Conservation (phyloP, 2,888 invertebrate genomes). For the Tanytarsus gracilentus region DNA sequence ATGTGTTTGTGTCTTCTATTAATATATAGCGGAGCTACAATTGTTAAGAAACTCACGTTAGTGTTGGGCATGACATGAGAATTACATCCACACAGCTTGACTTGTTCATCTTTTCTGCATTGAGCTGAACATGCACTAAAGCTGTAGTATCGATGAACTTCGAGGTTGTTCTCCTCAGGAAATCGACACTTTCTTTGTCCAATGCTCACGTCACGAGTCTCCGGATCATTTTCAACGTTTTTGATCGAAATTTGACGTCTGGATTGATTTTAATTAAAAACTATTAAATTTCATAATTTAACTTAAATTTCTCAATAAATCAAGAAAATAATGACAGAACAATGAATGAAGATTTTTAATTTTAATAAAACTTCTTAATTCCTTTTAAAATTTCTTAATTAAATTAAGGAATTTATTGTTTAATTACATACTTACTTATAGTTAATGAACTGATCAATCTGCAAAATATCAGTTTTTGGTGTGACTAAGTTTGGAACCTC, state of each 20-base stretch:
- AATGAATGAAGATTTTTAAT: background rate
- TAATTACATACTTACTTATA: no score
- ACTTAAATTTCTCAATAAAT: no score
- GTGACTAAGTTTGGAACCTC: slow-evolving; percentile 63
- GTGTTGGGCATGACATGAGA: slow-evolving; percentile 61
- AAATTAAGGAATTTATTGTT: slow-evolving; percentile 30
- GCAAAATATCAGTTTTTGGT: slow-evolving; percentile 51
- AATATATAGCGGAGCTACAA: no score
- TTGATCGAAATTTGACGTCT: slow-evolving; percentile 49
- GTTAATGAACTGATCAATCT: slow-evolving; percentile 50
- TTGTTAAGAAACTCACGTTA: slow-evolving; percentile 37
- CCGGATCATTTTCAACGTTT: slow-evolving; percentile 61
- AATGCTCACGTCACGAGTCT: slow-evolving; percentile 51
- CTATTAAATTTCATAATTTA: slow-evolving; percentile 3
- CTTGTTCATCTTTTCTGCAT: slow-evolving; percentile 56
- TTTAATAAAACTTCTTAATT: slow-evolving; percentile 19
- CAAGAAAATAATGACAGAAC: no score
- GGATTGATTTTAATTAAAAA: slow-evolving; percentile 10
- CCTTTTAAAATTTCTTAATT: slow-evolving; percentile 32
- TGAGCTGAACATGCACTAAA: slow-evolving; percentile 64
- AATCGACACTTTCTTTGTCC: slow-evolving; percentile 63
- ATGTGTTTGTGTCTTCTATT: no score
- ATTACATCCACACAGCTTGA: slow-evolving; percentile 54
- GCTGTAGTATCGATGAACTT: slow-evolving; percentile 58
- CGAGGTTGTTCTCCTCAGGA: slow-evolving; percentile 52